These are phyloP conservation scores for Eucera pruinosa DNA, from an alignment of 2,888 invertebrate genomes.

Conservation along the genomic window DNA sequence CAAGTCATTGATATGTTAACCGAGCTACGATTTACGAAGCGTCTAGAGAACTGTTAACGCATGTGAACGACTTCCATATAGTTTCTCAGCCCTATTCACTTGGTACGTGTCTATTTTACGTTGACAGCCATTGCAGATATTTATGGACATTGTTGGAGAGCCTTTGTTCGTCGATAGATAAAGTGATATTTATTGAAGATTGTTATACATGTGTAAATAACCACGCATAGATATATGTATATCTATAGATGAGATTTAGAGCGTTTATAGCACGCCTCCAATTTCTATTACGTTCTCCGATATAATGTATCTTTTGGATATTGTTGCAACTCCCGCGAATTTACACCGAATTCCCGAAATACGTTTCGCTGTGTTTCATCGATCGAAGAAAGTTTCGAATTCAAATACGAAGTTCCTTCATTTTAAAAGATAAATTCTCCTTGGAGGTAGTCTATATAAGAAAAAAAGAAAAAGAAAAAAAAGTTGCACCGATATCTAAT, in stretches of 20 bases:
- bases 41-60: conserved; percentile 38
- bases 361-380: not conserved
- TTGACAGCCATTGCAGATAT: conserved; percentile 50
- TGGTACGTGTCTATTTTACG: conserved; percentile 44
- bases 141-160: conserved; percentile 48
- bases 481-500: conserved; percentile 29
- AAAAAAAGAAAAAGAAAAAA: not conserved
- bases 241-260: conserved; percentile 20
- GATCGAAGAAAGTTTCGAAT: not conserved
- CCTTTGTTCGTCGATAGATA: conserved; percentile 28
- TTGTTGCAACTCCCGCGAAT: conserved; percentile 10
- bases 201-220: conserved; percentile 49
- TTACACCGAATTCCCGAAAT: too few relatives aligned
- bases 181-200: conserved; percentile 41
- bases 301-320: not conserved
- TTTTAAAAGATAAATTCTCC: not conserved
- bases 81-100: conserved; percentile 45
- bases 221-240: conserved; percentile 26
- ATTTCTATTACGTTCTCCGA: not conserved
- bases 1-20: conserved; percentile 22
- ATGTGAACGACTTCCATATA: conserved; percentile 48
- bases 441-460: not conserved
- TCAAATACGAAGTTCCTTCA: not conserved
- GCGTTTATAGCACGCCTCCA: conserved; percentile 5
- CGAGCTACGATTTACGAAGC: conserved; percentile 20